Evolutionary conservation across 2,888 invertebrate species (phyloP).

Genomic region (Congeria kusceri): DNA sequence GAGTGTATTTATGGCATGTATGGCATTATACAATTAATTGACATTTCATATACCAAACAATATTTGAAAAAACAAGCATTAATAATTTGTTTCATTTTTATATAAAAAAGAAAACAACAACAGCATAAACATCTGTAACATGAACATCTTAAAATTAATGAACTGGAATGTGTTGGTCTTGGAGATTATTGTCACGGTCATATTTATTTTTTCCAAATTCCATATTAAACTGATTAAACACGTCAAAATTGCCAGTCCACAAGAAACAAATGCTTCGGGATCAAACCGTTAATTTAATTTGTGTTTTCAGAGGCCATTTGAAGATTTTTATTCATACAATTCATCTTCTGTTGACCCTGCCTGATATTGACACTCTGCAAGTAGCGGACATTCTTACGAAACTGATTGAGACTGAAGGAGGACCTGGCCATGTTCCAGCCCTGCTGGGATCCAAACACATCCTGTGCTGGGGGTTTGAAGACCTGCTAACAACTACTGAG

Average conservation of each 20-base stretch:
- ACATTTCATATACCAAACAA: too few relatives aligned
- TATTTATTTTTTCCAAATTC: not conserved
- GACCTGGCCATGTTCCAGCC: slow-evolving; percentile 78
- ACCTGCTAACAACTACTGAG: slow-evolving; percentile 74
- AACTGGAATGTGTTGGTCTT: too few relatives aligned
- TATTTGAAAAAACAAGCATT: too few relatives aligned
- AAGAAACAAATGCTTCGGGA: not conserved
- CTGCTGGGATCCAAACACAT: slow-evolving; percentile 81
- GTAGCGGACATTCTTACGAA: slow-evolving; percentile 79
- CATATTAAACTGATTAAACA: not conserved
- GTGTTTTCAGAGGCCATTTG: slow-evolving; percentile 79
- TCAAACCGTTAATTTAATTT: not conserved
- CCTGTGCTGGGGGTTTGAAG: slow-evolving; percentile 83
- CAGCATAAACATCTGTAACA: too few relatives aligned
- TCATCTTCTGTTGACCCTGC: slow-evolving; percentile 79
- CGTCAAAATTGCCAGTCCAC: not conserved
- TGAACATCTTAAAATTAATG: too few relatives aligned
- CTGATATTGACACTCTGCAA: slow-evolving; percentile 73
- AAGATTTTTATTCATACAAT: slow-evolving; percentile 83
- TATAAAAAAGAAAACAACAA: too few relatives aligned
- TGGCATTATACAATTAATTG: too few relatives aligned
- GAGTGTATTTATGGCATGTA: too few relatives aligned
- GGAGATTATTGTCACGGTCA: not conserved
- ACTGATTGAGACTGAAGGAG: slow-evolving; percentile 81
- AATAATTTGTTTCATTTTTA: too few relatives aligned